Percentiles rank a stretch among this genome's conserved stretches.
These are phyloP conservation scores for Diarsia dahlii DNA, from an alignment of 2,888 invertebrate genomes.

Conservation along the genomic window DNA sequence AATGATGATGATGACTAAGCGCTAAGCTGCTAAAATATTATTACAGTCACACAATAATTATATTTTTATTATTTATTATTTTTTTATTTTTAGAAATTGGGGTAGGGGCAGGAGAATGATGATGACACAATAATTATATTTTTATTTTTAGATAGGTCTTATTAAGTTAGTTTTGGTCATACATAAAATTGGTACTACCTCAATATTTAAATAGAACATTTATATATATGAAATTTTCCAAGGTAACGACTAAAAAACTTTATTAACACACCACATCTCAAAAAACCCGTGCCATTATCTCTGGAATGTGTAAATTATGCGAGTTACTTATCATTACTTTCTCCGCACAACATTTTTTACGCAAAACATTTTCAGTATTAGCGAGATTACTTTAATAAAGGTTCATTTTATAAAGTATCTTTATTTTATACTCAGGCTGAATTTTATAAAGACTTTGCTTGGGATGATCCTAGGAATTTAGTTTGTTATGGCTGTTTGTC, in stretches of 20 bases:
- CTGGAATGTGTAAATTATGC: constrained; percentile 58
- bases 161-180: not conserved
- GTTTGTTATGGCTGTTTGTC: constrained; percentile 22
- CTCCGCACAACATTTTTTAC: constrained; percentile 42
- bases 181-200: not conserved
- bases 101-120: too few species aligned
- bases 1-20: too few species aligned
- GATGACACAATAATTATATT: too few species aligned
- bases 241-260: constrained; percentile 6
- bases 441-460: constrained; percentile 31
- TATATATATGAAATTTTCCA: not conserved
- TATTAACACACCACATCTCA: constrained; percentile 43
- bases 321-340: constrained; percentile 50
- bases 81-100: too few species aligned
- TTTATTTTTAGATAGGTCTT: not conserved
- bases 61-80: too few species aligned
- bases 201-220: not conserved
- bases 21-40: too few species aligned
- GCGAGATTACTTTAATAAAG: constrained; percentile 57
- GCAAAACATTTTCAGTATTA: constrained; percentile 58
- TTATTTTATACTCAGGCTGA: constrained; percentile 45
- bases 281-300: constrained; percentile 34
- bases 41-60: too few species aligned
- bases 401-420: constrained; percentile 48
- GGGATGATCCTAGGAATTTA: not conserved